A percentile compares a stretch with the other conserved stretches of the same genome.
These are phyloP conservation scores for Mayetiola destructor DNA, from an alignment of 2,888 invertebrate genomes.

Conservation along the genomic window DNA sequence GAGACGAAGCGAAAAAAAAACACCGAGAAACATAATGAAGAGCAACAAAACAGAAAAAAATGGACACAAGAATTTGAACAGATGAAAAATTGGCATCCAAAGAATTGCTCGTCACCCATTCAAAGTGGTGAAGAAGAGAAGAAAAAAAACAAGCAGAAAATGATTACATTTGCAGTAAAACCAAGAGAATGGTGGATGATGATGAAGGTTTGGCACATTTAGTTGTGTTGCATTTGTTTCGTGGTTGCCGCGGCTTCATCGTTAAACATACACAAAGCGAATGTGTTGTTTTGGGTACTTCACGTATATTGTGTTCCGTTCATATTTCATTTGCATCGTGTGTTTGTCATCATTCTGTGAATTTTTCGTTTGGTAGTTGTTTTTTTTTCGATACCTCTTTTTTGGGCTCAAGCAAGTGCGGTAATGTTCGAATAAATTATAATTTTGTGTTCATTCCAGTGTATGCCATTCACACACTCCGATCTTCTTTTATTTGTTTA, in stretches of 20 bases:
- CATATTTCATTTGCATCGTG: background rate
- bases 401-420: background rate
- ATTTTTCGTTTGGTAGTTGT: background rate
- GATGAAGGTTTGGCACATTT: slow-evolving; percentile 6
- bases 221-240: background rate
- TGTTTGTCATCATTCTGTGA: too few species aligned
- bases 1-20: background rate
- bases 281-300: too few species aligned
- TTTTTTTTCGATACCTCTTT: background rate
- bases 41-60: background rate
- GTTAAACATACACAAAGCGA: too few species aligned
- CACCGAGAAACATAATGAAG: background rate
- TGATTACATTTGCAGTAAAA: too few species aligned
- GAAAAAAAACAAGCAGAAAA: slow-evolving; percentile 3
- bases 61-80: background rate
- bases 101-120: background rate
- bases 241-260: too few species aligned
- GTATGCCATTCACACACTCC: too few species aligned
- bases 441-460: too few species aligned
- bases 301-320: background rate
- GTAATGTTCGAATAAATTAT: background rate
- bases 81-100: background rate
- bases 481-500: too few species aligned
- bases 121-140: background rate
- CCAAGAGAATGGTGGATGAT: too few species aligned